Conservation (phyloP, 2,113 vertebrate genomes). For the Oryzias celebensis region DNA sequence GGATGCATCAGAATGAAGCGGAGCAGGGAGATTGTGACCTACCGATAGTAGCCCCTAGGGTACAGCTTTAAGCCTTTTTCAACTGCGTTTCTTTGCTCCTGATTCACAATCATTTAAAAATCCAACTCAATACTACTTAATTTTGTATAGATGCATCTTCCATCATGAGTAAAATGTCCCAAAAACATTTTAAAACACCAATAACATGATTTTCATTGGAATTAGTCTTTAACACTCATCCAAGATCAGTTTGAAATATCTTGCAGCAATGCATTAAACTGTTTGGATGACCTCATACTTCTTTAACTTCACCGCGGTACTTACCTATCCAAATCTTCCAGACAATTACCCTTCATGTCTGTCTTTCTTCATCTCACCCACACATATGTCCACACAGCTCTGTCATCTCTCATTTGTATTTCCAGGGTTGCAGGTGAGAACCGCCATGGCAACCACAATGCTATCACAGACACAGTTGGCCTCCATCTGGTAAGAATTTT, state of each 20-base stretch:
- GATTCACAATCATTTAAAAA: too few relatives aligned
- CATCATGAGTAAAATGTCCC: too few relatives aligned
- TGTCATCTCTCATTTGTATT: conserved; percentile 35
- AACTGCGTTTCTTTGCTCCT: too few relatives aligned
- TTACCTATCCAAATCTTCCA: neutral
- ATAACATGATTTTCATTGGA: too few relatives aligned
- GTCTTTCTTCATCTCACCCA: neutral
- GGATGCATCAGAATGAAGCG: too few relatives aligned
- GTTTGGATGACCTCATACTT: neutral
- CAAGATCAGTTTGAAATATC: neutral
- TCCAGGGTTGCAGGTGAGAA: conserved; percentile 92
- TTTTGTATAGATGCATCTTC: too few relatives aligned
- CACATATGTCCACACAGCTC: conserved; percentile 3
- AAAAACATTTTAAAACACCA: too few relatives aligned
- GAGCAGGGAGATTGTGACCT: too few relatives aligned
- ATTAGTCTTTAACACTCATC: too few relatives aligned
- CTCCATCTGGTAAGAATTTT: conserved; percentile 89
- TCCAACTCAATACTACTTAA: too few relatives aligned
- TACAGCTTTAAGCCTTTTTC: too few relatives aligned
- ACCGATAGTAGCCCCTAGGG: too few relatives aligned
- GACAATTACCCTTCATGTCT: neutral
- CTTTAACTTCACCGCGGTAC: neutral
- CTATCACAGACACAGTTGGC: conserved; percentile 94
- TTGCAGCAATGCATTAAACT: neutral
- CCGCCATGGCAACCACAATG: conserved; percentile 89